Evolutionary conservation across 2,113 vertebrate species (phyloP).

Genomic region (Misgurnus anguillicaudatus): DNA sequence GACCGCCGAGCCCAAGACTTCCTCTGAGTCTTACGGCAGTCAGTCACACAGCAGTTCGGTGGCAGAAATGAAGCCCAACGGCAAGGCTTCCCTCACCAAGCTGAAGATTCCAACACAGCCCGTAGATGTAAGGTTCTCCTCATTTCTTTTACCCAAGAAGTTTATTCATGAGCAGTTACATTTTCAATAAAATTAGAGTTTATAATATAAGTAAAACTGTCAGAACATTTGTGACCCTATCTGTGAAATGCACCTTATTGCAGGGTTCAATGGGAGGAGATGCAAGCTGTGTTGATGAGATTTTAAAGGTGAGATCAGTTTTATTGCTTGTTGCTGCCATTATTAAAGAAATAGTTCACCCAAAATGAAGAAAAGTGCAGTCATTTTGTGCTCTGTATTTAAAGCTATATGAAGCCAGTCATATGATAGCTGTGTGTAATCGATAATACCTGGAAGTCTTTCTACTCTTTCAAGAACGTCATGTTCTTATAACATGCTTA

Average conservation of each 20-base stretch:
- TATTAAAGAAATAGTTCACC: not conserved
- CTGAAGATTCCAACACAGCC: slow-evolving; percentile 97
- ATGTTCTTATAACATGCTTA: no score
- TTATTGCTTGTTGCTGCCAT: not conserved
- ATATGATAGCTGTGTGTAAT: no score
- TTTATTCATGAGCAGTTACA: not conserved
- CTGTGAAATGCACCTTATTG: slow-evolving; percentile 44
- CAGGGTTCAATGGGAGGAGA: slow-evolving; percentile 90
- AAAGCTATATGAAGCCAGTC: no score
- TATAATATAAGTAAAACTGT: no score
- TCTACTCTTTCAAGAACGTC: no score
- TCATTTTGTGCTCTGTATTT: no score
- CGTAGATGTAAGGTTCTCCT: slow-evolving; percentile 80
- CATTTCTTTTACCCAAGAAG: not conserved
- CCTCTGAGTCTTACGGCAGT: slow-evolving; percentile 86
- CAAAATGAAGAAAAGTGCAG: no score
- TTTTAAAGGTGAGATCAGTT: slow-evolving; percentile 88
- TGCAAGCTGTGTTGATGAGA: slow-evolving; percentile 96
- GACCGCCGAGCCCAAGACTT: slow-evolving; percentile 89
- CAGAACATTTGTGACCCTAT: no score
- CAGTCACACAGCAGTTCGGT: slow-evolving; percentile 84
- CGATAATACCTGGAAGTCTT: no score
- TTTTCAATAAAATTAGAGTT: no score
- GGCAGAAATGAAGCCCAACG: slow-evolving; percentile 90
- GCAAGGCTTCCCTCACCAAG: slow-evolving; percentile 93